Evolutionary conservation across 2,888 invertebrate species (phyloP).

Genomic region (Ormyrus pomaceus): DNA sequence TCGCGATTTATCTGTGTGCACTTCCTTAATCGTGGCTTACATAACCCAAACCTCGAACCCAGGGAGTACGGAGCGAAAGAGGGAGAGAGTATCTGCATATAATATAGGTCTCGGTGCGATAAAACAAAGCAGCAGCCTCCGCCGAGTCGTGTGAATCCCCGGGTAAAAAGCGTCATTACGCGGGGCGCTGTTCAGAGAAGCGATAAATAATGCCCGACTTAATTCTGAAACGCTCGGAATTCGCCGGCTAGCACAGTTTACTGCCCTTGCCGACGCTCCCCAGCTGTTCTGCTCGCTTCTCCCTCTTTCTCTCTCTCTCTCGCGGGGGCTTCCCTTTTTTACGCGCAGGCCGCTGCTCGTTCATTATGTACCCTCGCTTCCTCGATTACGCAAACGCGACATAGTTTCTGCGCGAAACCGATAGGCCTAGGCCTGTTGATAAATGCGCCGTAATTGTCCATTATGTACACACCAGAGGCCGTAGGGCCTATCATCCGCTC

Average conservation of each 20-base stretch:
- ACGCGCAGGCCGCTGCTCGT: too few species aligned
- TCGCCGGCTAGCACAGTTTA: slow-evolving; percentile 16
- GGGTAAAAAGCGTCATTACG: too few species aligned
- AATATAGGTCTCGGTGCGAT: background rate
- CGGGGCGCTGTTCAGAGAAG: too few species aligned
- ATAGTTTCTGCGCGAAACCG: slow-evolving; percentile 45
- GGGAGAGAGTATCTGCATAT: background rate
- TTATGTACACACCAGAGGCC: slow-evolving; percentile 10
- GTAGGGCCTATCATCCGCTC: slow-evolving; percentile 44
- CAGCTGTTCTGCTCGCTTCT: slow-evolving; percentile 6
- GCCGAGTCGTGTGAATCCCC: background rate
- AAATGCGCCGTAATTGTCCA: slow-evolving; percentile 44
- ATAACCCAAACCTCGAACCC: slow-evolving; percentile 3
- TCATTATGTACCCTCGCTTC: background rate
- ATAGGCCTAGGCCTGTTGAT: slow-evolving; percentile 14
- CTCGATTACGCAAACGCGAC: background rate
- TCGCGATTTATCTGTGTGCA: slow-evolving; percentile 52
- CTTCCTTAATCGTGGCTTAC: slow-evolving; percentile 20
- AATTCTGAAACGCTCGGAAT: slow-evolving; percentile 25
- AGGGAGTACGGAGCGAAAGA: too few species aligned
- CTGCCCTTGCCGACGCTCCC: background rate
- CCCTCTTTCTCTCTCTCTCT: background rate
- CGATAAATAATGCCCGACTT: background rate
- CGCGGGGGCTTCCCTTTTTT: too few species aligned
- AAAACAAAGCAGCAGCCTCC: too few species aligned